Evolutionary conservation across 2,797 vertebrate genomes (phyloP).

Genomic region (Apogon hyalosoma): DNA sequence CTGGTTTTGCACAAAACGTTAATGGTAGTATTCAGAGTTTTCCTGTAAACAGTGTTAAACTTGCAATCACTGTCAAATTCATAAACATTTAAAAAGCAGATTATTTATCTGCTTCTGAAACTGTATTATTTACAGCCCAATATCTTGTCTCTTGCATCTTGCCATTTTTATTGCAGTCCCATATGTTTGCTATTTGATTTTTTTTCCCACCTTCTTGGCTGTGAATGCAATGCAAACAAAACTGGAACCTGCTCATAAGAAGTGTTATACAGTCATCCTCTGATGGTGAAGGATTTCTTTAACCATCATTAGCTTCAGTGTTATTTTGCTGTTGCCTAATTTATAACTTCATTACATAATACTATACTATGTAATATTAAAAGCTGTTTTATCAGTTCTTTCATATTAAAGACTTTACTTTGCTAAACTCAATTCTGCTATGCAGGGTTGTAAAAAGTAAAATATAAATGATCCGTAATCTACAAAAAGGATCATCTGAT

Average conservation of each 20-base stretch:
- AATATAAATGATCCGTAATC: no score
- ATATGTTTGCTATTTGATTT: not conserved
- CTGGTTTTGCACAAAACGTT: no score
- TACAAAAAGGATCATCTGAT: no score
- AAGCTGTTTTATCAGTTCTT: no score
- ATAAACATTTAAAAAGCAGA: not conserved
- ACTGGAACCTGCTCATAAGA: not conserved
- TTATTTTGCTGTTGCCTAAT: no score
- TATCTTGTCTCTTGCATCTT: not conserved
- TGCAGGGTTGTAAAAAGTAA: no score
- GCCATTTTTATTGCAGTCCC: not conserved
- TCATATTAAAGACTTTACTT: no score
- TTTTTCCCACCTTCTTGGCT: not conserved
- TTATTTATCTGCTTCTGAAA: not conserved
- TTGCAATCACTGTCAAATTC: not conserved
- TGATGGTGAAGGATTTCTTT: not conserved
- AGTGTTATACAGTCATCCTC: not conserved
- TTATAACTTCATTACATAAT: no score
- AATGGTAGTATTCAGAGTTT: no score
- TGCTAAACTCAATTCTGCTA: no score
- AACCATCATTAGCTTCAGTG: not conserved
- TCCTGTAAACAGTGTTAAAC: no score
- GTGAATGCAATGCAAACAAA: conserved; percentile 6
- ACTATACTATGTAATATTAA: no score
- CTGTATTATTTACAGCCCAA: not conserved